phyloP scores from a whole-genome alignment of 2,888 invertebrate species.

The Amphipoea oculea region DNA sequence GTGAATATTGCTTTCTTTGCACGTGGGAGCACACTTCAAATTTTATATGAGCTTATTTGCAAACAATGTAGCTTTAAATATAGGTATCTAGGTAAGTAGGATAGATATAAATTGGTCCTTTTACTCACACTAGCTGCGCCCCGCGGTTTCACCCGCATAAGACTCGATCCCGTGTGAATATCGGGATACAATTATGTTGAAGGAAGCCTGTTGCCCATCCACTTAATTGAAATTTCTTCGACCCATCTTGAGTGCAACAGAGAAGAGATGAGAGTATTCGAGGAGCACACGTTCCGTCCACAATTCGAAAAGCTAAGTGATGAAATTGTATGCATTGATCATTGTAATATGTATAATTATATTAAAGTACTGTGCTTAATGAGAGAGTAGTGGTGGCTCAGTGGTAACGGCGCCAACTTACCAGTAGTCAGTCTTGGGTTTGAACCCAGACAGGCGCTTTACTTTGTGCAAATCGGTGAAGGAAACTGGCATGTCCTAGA shows the following conservation, averaged over 20 bases:
- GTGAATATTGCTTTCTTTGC: constrained; percentile 34
- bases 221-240: constrained; percentile 41
- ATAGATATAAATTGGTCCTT: background rate
- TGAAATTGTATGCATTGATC: background rate
- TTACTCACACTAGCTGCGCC: background rate
- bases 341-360: background rate
- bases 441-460: background rate
- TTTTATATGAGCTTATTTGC: background rate
- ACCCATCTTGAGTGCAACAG: constrained; percentile 19
- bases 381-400: background rate
- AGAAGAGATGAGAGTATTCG: background rate
- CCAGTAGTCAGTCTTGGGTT: background rate
- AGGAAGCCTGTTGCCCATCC: constrained; percentile 13
- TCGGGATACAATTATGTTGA: background rate
- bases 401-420: background rate
- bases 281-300: background rate
- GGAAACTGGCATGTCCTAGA: background rate
- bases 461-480: background rate
- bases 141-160: background rate
- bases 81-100: background rate
- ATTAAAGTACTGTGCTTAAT: background rate
- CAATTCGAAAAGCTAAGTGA: background rate
- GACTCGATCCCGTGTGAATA: background rate
- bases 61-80: background rate
- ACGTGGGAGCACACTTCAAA: background rate